Base-by-base conservation (phyloP, 2,113 vertebrate genomes). In the Embiotoca jacksoni region DNA sequence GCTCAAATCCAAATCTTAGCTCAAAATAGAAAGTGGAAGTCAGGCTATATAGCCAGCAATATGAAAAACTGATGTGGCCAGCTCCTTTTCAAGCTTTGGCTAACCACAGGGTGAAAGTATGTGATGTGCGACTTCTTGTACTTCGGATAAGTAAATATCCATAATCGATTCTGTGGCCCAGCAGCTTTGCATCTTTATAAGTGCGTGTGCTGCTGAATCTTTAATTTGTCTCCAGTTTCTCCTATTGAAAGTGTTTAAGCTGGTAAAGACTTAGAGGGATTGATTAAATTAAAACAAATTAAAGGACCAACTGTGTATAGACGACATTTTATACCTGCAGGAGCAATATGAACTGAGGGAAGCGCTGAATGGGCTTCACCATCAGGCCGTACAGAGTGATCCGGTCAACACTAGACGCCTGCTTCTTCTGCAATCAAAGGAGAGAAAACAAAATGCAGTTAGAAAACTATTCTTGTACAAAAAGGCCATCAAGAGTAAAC, bases 291-390 rank as follows among this genome's bases (percentile, higher is more conserved):
- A 70, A 63, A 75, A 52, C 0, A 58, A 77, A 85, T 39, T 23
- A 3, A 41, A 71, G 33, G 4, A 39, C 15, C 13, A 32, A 3
- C 4, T 1, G 3, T 4, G 35, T 54, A 13, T n/a, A 72, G 66
- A 72, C 11, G 63, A 11, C 35, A 52, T 23, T 37, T 46, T 39
- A 10, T 90, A 99, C 98, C 97, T 99, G 98, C 41, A 99, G 92
- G 13, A 99, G 96, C 4, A 99, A 94, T 58, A 99, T 99, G 91
- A 99, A 99, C 94, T 99, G 98, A 0, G 98, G 98, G 81, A 99
- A 99, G 47, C 97, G 92, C 71, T 99, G 98, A 86, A 99, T 97
- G 63, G 98, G 98, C 53, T 99, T 99, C 87, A 99, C 97, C 97
- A 99, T 99, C 71, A 99, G 90, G 62, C 97, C 97, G 0, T 99